A percentile compares a stretch with the other conserved stretches of the same genome.
Conservation (phyloP, 2,113 vertebrate species). For the Polyodon spathula region DNA sequence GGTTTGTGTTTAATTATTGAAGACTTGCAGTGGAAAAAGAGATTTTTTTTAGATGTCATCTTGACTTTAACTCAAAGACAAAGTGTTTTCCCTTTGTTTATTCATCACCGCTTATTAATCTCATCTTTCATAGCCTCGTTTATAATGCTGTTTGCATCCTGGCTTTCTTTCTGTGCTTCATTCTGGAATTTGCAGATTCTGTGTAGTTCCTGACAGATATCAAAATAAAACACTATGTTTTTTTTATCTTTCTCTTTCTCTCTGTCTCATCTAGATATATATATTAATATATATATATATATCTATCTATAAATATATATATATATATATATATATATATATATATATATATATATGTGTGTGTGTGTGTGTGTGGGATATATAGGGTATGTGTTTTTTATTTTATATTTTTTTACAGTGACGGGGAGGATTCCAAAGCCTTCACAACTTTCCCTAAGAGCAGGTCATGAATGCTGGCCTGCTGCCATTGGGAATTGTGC, state of each 20-base stretch:
- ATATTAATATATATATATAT: neutral
- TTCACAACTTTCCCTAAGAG: constrained; percentile 30
- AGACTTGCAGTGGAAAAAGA: no score
- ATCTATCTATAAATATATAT: neutral
- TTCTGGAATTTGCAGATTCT: neutral
- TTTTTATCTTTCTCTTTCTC: neutral
- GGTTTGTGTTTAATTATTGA: no score
- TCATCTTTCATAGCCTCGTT: neutral
- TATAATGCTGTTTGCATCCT: neutral
- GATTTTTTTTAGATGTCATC: neutral
- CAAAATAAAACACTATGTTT: neutral
- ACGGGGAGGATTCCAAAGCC: constrained; percentile 15
- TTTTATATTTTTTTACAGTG: no score
- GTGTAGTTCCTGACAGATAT: neutral
- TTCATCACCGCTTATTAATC: neutral
- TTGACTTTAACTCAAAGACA: neutral
- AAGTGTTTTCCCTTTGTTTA: neutral
- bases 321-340: neutral
- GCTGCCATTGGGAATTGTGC: constrained; percentile 40
- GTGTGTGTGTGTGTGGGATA: no score
- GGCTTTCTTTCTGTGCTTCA: neutral
- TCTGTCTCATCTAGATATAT: neutral
- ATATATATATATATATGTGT: no score
- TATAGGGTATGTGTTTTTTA: no score
- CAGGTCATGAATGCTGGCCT: constrained; percentile 47